Percentiles rank a stretch among this genome's conserved stretches.
Conservation (phyloP, 2,888 invertebrate species). For the Caenorhabditis zanzibari region DNA sequence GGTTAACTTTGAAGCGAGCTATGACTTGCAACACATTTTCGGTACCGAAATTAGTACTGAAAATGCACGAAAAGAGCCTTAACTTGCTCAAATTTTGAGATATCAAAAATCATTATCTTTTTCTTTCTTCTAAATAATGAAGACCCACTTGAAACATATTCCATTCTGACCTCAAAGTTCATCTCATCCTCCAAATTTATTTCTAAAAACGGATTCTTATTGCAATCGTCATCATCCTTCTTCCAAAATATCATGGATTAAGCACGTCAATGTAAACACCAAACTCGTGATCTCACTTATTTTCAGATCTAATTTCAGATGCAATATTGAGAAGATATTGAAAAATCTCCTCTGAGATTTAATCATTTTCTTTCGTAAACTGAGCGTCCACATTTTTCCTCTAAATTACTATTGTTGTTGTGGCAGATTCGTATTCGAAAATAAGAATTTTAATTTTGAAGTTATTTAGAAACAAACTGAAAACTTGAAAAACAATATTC, state of each 20-base stretch:
- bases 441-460: background rate
- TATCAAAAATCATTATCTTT: background rate
- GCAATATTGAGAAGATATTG: constrained; percentile 29
- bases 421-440: background rate
- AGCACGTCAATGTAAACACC: constrained; percentile 34
- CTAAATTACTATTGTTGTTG: too few species aligned
- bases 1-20: too few species aligned
- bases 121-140: background rate
- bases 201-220: constrained; percentile 35
- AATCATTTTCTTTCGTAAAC: background rate
- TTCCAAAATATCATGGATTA: constrained; percentile 44
- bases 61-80: too few species aligned
- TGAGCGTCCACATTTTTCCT: background rate
- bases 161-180: constrained; percentile 40
- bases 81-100: too few species aligned
- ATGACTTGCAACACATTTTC: too few species aligned
- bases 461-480: background rate
- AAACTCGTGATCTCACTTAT: constrained; percentile 37
- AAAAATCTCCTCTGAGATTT: constrained; percentile 9
- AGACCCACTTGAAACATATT: constrained; percentile 2
- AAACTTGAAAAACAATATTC: background rate
- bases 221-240: constrained; percentile 42
- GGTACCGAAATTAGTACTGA: too few species aligned
- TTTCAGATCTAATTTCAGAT: constrained; percentile 25
- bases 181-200: background rate